Evolutionary conservation across 2,113 vertebrate species (phyloP).

Genomic region (Chaenocephalus aceratus): DNA sequence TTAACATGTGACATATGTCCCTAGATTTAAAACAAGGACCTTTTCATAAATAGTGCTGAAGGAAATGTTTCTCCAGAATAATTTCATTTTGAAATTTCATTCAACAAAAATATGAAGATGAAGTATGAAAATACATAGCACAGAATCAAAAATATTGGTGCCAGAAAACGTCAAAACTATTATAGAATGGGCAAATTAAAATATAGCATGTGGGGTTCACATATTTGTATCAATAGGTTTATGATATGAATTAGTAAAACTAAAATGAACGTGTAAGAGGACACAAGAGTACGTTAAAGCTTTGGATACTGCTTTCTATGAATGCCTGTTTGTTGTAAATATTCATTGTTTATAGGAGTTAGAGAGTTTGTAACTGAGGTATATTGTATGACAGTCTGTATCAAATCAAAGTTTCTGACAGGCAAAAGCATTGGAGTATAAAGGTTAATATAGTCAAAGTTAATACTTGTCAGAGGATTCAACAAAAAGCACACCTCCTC

Average conservation of each 20-base stretch:
- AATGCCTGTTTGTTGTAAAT: slow-evolving; percentile 19
- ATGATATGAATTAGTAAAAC: neutral
- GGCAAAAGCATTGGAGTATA: slow-evolving; percentile 64
- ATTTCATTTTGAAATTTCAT: neutral
- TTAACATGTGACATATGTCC: neutral
- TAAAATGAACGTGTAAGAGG: neutral
- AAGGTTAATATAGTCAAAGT: slow-evolving; percentile 61
- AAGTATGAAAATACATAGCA: neutral
- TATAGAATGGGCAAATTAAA: slow-evolving; percentile 2
- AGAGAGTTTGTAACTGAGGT: slow-evolving; percentile 45
- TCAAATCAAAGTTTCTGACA: slow-evolving; percentile 61
- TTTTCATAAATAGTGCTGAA: neutral
- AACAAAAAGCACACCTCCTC: slow-evolving; percentile 39
- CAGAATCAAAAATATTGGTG: neutral
- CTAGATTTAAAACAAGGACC: slow-evolving; percentile 6
- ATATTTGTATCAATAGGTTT: slow-evolving; percentile 2
- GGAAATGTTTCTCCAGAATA: neutral
- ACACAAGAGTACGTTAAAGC: neutral
- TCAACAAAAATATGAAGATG: neutral
- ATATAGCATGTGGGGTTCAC: neutral
- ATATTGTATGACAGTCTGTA: slow-evolving; percentile 52
- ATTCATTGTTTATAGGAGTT: neutral
- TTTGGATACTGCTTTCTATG: neutral
- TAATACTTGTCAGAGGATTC: slow-evolving; percentile 25
- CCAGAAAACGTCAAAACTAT: neutral